These are phyloP conservation scores for zebrafish (Danio rerio) DNA, from an alignment of 2,113 vertebrate genomes.

Conservation along the genomic window GRCz12tu NC_133181.1:53952501-53953000, in stretches of 20 bases:
- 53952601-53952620: conserved; percentile 22
- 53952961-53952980: conserved; percentile 34
- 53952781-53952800: neutral
- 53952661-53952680: conserved; percentile 9
- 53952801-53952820: conserved; percentile 9
- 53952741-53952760: neutral
- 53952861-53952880: too few species aligned
- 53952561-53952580: conserved; percentile 2
- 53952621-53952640: conserved; percentile 25
- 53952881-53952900: too few species aligned
- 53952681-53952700: neutral
- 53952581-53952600: conserved; percentile 1
- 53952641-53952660: conserved; percentile 28
- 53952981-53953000: conserved; percentile 59
- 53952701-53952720: neutral
- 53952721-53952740: neutral
- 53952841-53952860: conserved; percentile 1
- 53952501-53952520: neutral
- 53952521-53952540: neutral
- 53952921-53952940: neutral
- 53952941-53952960: neutral
- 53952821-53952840: neutral
- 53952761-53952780: neutral
- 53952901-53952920: neutral
- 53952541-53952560: neutral